Evolutionary conservation across 2,888 invertebrate genomes (phyloP).

Genomic region (Phasia obesa): DNA sequence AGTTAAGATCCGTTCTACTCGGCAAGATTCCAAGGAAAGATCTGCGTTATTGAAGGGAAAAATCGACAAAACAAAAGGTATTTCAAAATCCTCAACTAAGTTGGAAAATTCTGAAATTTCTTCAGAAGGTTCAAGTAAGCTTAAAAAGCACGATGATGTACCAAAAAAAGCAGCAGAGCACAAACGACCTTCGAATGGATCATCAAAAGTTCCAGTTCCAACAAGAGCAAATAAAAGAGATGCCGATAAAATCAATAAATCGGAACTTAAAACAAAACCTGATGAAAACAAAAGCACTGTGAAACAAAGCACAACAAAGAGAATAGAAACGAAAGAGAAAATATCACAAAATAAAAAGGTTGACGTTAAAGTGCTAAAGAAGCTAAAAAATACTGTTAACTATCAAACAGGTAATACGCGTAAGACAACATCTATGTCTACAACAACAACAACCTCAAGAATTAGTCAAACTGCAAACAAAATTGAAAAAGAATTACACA

Average conservation of each 20-base stretch:
- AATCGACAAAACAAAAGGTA: slow-evolving; percentile 24
- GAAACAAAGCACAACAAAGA: slow-evolving; percentile 65
- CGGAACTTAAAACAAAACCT: slow-evolving; percentile 74
- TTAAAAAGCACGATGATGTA: slow-evolving; percentile 16
- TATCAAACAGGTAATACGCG: slow-evolving; percentile 39
- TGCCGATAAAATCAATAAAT: slow-evolving; percentile 68
- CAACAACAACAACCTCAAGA: slow-evolving; percentile 12
- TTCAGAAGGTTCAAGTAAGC: slow-evolving; percentile 9
- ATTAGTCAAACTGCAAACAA: slow-evolving; percentile 72
- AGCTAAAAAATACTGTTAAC: slow-evolving; percentile 72
- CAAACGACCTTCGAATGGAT: slow-evolving; percentile 16
- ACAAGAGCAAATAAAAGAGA: slow-evolving; percentile 64
- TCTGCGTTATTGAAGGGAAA: not conserved
- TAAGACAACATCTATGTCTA: slow-evolving; percentile 22
- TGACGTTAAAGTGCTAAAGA: slow-evolving; percentile 76
- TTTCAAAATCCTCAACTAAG: slow-evolving; percentile 50
- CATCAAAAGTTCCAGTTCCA: slow-evolving; percentile 75
- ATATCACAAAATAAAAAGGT: slow-evolving; percentile 39
- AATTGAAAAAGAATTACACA: slow-evolving; percentile 77
- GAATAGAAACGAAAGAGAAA: slow-evolving; percentile 36
- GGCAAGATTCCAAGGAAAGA: slow-evolving; percentile 75
- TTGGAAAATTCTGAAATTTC: slow-evolving; percentile 25
- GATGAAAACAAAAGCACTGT: slow-evolving; percentile 74
- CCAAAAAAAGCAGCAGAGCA: not conserved
- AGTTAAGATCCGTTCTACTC: slow-evolving; percentile 27